Evolutionary conservation across 1,140 invertebrate species (phyloP).

Genomic region (Ips typographus): DNA sequence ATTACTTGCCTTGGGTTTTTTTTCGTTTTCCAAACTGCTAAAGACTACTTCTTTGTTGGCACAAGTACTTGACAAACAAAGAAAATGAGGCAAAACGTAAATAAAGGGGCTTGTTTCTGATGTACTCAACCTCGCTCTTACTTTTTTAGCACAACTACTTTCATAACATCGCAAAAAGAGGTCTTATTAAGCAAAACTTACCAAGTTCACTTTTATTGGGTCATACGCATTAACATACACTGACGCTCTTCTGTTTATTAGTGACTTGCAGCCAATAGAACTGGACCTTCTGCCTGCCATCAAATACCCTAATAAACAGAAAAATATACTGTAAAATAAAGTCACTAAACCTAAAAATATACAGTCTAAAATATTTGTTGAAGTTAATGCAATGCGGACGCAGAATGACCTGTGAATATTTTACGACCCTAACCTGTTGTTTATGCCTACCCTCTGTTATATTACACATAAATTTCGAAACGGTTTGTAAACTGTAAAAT

Average conservation of each 20-base stretch:
- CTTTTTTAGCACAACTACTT: no score
- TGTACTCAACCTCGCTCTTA: no score
- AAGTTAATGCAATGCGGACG: neutral
- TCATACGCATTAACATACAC: constrained; percentile 56
- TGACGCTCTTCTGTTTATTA: constrained; percentile 57
- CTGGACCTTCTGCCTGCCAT: constrained; percentile 59
- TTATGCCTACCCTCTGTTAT: neutral
- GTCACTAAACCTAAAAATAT: neutral
- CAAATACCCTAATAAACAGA: constrained; percentile 27
- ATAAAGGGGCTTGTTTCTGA: neutral
- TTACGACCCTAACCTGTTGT: neutral
- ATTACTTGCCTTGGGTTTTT: neutral
- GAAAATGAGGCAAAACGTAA: constrained; percentile 5
- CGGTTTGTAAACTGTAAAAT: neutral
- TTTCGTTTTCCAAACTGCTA: neutral
- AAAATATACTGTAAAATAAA: no score
- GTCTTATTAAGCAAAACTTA: constrained; percentile 7
- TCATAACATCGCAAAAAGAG: no score
- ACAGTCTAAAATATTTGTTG: neutral
- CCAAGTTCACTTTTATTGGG: constrained; percentile 55
- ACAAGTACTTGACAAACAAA: constrained; percentile 5
- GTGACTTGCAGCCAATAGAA: constrained; percentile 59
- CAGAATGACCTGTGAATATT: neutral
- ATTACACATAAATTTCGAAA: neutral
- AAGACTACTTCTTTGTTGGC: constrained; percentile 6